Base-by-base conservation (phyloP, 2,888 invertebrate genomes). In the Timema podura region DNA sequence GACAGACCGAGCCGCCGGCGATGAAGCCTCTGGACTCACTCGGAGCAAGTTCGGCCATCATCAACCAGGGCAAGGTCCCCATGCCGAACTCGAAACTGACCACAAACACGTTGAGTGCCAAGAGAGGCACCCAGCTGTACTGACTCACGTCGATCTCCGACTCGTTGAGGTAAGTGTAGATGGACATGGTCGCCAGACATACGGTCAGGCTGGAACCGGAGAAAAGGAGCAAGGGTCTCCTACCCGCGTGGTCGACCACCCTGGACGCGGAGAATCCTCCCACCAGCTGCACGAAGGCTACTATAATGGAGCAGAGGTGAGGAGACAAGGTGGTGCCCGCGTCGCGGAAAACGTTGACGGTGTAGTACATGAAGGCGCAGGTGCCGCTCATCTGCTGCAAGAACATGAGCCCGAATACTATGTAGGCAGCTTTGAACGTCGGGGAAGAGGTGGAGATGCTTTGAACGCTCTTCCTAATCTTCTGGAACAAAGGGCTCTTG, bases 391-490 rank as follows among this genome's bases (percentile, higher is more conserved):
- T 74, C 66, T 80, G 77, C 70, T 80, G 80, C 70, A 79, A 77
- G 1, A 83, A 81, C 81, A 85, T 82, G 68, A 85, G 78, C n/a
- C 76, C 76, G 15, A 79, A 59, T 6, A 75, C 89, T 66, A 92
- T 89, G 67, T 90, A 79, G 69, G 95, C 83, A 0, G 94, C 93
- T 78, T 85, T 89, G 54, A 88, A 85, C 9, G 91, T 86, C 47
- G 89, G 86, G 70, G 88, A 86, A 7, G 88, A 61, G 30, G 15
- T 48, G 44, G 65, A 71, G 44, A 68, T 87, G 76, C 83, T 87
- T 78, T 81, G 84, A 0, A 91, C 83, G 76, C 90, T 90, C 0
- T 81, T 76, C 0, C 87, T 65, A 7, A 74, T 78, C 64, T 79
- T 82, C 74, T 76, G 74, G 68, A 73, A 77, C 73, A 70, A 81